Evolutionary conservation across 2,113 vertebrate genomes (phyloP), one percentile per base, ranked within the genome.

Genomic region (Cebidichthys violaceus): DNA sequence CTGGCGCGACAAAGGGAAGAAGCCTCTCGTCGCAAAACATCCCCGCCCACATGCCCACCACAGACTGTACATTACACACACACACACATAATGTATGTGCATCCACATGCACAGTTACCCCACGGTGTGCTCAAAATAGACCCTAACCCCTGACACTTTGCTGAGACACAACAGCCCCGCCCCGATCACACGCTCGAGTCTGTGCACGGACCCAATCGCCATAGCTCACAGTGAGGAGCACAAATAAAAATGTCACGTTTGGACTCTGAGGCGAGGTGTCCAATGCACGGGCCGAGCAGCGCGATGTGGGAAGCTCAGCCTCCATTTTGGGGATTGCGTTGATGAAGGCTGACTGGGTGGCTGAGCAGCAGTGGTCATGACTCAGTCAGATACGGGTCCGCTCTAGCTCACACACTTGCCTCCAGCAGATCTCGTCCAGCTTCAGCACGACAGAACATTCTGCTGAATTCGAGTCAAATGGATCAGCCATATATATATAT

Each of bases 301-400:
- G 74, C 22, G 41, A 86, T 57, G 37, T 65, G 62, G 67, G 77
- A 64, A 55, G 77, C 84, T 81, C 77, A 55, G 86, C 84, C 83
- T 83, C 90, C 90, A 93, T 94, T 93, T 92, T 92, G 87, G 88
- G 47, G 70, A 73, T 72, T 79, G 87, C 43, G 67, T 84, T 88
- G 86, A 93, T 89, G 76, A 83, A 47, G 79, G 70, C 77, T 83
- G 87, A 88, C 91, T 87, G 84, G 61, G 37, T 83, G 84, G 82
- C 85, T 85, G 82, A 92, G 83, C 86, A 89, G 86, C 85, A 79
- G 79, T 72, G 85, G 86, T 88, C 91, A 83, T 94, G 92, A 92
- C 86, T 92, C 92, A 92, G 91, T 84, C 90, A 79, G 88, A 91
- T 86, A 77, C 82, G 81, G 81, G 78, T 84, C 82, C 59, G 85